phyloP scores from a whole-genome alignment of 30 jellyfish, hydroid and myxozoan genomes.

The Pelagia noctiluca region DNA sequence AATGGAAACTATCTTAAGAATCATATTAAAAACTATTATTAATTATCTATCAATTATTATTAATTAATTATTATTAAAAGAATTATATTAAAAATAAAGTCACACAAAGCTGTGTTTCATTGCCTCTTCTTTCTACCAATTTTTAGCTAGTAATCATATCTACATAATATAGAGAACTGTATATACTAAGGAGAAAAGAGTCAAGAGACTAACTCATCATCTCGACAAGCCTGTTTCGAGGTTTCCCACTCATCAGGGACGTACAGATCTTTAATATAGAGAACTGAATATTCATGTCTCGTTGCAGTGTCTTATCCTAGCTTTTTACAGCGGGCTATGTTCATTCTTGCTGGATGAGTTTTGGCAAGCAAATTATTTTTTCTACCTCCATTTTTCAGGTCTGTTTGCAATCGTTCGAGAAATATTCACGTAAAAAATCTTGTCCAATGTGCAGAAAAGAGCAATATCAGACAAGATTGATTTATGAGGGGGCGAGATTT shows the following conservation, averaged over 20 bases:
- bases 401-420: conserved; percentile 68
- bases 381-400: conserved; percentile 14
- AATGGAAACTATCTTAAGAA: too few relatives aligned
- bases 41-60: too few relatives aligned
- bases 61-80: too few relatives aligned
- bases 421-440: conserved; percentile 52
- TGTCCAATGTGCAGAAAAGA: conserved; percentile 83
- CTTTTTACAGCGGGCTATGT: neutral
- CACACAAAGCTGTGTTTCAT: too few relatives aligned
- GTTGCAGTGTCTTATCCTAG: neutral
- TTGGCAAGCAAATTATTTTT: neutral
- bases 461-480: conserved; percentile 65
- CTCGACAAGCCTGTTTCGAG: too few relatives aligned
- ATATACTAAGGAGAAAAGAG: too few relatives aligned
- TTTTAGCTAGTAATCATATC: too few relatives aligned
- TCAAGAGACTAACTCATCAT: too few relatives aligned
- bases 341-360: neutral
- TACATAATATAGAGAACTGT: too few relatives aligned
- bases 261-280: neutral
- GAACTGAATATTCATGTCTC: neutral
- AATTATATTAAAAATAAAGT: too few relatives aligned
- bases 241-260: neutral
- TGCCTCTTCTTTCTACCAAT: too few relatives aligned
- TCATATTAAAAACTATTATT: too few relatives aligned
- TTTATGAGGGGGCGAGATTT: conserved; percentile 61